Base-by-base conservation (phyloP, 2,888 invertebrate species). In the Chesias legatella region DNA sequence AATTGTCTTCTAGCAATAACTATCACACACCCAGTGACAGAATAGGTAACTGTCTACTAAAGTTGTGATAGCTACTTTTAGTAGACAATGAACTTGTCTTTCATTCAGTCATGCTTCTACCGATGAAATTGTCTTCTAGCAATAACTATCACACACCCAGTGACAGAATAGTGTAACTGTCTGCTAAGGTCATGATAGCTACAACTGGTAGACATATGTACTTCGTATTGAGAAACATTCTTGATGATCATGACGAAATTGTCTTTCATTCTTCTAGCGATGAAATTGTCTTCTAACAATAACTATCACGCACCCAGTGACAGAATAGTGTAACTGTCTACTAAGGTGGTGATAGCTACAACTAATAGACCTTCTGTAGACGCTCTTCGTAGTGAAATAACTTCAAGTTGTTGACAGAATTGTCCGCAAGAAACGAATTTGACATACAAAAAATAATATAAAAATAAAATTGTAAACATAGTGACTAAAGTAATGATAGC, bases 251-350 rank as follows among this genome's bases (percentile, higher is more conserved):
- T 17, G 24, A 32, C n/a, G n/a, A n/a, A n/a, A n/a, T n/a, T n/a
- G n/a, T n/a, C n/a, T n/a, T n/a, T n/a, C n/a, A n/a, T n/a, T n/a
- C n/a, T n/a, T n/a, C n/a, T n/a, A n/a, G n/a, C n/a, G 17, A 17
- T 34, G 39, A 38, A 8, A 22, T 9, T 8, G 23, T 28, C 37
- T 34, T 10, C 13, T 31, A 47, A 31, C 34, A 10, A 28, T 10
- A 58, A 45, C 53, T 22, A 53, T 64, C 55, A 62, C 43, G 29
- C 44, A 49, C 62, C 63, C 63, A 66, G 60, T 66, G 61, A 67
- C 60, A 58, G 53, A 58, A 7, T 37, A n/a, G 25, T 4, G 27
- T 27, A 62, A 58, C 42, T 60, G 56, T 58, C 63, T 48, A 52
- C 58, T 63, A 57, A 51, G 49, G 24, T 32, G 38, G 17, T 56